These are phyloP conservation scores for Meleagris gallopavo DNA, from an alignment of 2,113 vertebrate species.

Conservation along the genomic window DNA sequence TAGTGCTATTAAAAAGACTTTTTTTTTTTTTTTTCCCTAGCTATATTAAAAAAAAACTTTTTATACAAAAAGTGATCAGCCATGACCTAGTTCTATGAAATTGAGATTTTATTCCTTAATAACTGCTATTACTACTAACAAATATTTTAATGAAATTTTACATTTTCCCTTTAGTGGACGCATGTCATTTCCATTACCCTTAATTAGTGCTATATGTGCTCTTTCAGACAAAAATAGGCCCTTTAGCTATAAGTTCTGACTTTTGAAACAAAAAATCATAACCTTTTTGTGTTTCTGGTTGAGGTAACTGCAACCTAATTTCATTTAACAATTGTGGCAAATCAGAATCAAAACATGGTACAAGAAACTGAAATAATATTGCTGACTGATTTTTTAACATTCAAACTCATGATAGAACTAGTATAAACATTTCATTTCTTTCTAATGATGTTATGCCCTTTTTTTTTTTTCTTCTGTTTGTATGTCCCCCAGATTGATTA, in stretches of 20 bases:
- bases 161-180: neutral
- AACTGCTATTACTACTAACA: constrained; percentile 6
- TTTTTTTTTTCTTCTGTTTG: neutral
- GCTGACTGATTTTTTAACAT: neutral
- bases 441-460: neutral
- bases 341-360: neutral
- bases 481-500: neutral
- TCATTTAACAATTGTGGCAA: constrained; percentile 16
- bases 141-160: constrained; percentile 49
- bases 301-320: constrained; percentile 16
- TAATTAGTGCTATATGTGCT: constrained; percentile 61
- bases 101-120: neutral
- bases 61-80: neutral
- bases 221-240: constrained; percentile 45
- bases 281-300: constrained; percentile 58
- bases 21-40: neutral
- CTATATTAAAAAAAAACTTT: neutral
- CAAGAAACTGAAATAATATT: neutral
- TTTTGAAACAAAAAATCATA: constrained; percentile 58
- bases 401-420: neutral
- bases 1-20: neutral
- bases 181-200: constrained; percentile 51
- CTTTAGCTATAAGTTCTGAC: constrained; percentile 54
- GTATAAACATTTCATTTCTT: neutral
- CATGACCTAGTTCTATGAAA: neutral